A percentile compares a stretch with the other conserved stretches of the same genome.
Conservation (phyloP, 2,888 invertebrate species). For the Sturmia bella region DNA sequence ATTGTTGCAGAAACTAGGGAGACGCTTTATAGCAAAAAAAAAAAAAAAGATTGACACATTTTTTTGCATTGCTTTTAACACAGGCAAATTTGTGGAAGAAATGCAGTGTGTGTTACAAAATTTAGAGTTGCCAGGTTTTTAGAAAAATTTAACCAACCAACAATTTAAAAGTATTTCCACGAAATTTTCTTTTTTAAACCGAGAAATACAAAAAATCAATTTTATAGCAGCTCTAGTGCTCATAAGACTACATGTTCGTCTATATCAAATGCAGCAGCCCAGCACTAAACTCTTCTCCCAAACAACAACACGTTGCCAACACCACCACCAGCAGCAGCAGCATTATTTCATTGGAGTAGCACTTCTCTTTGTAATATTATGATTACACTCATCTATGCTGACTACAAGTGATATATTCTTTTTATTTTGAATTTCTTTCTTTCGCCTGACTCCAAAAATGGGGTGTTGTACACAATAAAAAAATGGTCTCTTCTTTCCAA, state of each 20-base stretch:
- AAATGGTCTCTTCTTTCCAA: constrained; percentile 24
- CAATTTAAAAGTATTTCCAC: too few species aligned
- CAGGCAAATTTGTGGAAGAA: constrained; percentile 29
- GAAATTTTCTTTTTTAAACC: too few species aligned
- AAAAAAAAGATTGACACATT: constrained; percentile 57
- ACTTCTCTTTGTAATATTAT: constrained; percentile 45
- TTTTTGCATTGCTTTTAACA: not conserved
- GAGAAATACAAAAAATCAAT: too few species aligned
- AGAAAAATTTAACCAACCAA: too few species aligned
- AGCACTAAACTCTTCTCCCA: too few species aligned
- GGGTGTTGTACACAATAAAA: constrained; percentile 25
- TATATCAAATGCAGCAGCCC: too few species aligned
- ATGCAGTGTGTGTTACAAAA: not conserved
- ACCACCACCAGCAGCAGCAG: not conserved
- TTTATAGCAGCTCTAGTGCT: too few species aligned
- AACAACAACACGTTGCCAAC: not conserved
- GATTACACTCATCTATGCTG: constrained; percentile 44
- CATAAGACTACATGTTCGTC: too few species aligned
- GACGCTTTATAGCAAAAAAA: constrained; percentile 19
- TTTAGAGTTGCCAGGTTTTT: too few species aligned
- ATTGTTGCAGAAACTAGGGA: constrained; percentile 30
- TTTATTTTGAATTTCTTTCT: not conserved
- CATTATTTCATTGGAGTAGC: constrained; percentile 29
- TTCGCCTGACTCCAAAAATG: constrained; percentile 17
- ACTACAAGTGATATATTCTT: constrained; percentile 30